Percentiles rank a stretch among this genome's conserved stretches.
Evolutionary conservation across 2,888 invertebrate species (phyloP).

Genomic region (Ctenicera cuprea): DNA sequence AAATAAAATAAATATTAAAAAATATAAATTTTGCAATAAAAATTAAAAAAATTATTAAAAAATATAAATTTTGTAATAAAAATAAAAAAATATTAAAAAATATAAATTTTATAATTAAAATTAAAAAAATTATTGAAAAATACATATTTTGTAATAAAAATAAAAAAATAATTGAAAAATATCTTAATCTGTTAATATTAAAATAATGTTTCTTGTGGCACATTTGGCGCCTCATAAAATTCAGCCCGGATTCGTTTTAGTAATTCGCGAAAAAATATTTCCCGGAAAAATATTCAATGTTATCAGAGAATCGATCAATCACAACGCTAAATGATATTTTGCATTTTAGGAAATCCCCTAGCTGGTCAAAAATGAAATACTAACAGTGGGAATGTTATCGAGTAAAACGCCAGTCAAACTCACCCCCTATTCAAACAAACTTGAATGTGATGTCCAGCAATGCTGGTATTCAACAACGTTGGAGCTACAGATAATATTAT

Average conservation of each 20-base stretch:
- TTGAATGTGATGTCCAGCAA: constrained; percentile 17
- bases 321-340: neutral
- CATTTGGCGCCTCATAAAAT: too few species aligned
- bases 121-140: too few species aligned
- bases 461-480: constrained; percentile 11
- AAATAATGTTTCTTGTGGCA: too few species aligned
- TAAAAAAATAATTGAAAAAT: too few species aligned
- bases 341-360: neutral
- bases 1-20: too few species aligned
- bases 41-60: too few species aligned
- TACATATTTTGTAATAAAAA: too few species aligned
- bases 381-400: constrained; percentile 2
- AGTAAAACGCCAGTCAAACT: constrained; percentile 18
- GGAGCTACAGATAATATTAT: constrained; percentile 21
- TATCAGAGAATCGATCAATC: constrained; percentile 2
- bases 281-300: neutral
- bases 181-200: too few species aligned
- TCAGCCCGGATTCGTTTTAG: constrained; percentile 5
- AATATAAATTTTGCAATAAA: too few species aligned
- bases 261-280: constrained; percentile 1
- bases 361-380: neutral
- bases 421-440: constrained; percentile 20
- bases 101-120: too few species aligned
- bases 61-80: too few species aligned
- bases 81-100: too few species aligned